These are phyloP conservation scores for Triplophysa dalaica DNA, from an alignment of 2,113 vertebrate genomes.

Conservation along the genomic window DNA sequence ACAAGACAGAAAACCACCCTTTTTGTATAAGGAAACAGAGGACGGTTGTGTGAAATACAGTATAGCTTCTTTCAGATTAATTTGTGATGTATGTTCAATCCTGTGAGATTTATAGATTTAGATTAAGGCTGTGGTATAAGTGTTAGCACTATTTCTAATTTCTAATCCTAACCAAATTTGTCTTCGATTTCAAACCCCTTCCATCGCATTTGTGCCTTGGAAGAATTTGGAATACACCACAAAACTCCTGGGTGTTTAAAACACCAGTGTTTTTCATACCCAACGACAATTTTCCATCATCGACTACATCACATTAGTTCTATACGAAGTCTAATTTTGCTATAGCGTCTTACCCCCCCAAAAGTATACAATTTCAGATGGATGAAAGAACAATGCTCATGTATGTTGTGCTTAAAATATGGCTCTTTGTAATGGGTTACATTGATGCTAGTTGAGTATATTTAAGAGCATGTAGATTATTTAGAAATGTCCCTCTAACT, in stretches of 20 bases:
- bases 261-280: not conserved
- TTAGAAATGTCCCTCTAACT: not conserved
- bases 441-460: conserved; percentile 1
- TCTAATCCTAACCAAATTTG: conserved; percentile 3
- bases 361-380: not conserved
- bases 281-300: not conserved
- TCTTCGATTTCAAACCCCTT: not conserved
- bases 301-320: not conserved
- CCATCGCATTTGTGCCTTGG: not conserved
- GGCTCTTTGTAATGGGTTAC: not conserved
- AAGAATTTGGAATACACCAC: not conserved
- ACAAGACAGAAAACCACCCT: not conserved
- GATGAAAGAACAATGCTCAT: not conserved
- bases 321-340: not conserved
- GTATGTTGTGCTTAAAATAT: not conserved
- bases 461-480: not conserved
- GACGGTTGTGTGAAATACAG: not conserved
- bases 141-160: not conserved
- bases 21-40: not conserved
- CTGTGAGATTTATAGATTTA: not conserved
- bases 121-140: conserved; percentile 27
- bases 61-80: not conserved
- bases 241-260: not conserved
- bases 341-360: not conserved
- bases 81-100: not conserved